Percentiles rank a stretch among this genome's conserved stretches.
phyloP scores from a whole-genome alignment of 2,113 vertebrate genomes.

The Channa maculata region DNA sequence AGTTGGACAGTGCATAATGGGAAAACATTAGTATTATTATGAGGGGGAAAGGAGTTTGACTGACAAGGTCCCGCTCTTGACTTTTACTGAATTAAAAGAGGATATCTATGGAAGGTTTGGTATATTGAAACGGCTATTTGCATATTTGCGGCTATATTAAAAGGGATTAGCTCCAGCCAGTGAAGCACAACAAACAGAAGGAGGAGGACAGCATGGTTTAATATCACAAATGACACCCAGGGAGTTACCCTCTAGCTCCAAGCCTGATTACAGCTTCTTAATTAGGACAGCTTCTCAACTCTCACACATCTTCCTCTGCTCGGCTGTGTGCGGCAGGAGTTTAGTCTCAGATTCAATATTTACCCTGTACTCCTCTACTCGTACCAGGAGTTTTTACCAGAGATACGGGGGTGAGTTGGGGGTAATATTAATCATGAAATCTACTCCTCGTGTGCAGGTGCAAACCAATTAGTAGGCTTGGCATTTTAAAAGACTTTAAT shows the following conservation, averaged over 20 bases:
- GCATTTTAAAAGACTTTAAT: slow-evolving; percentile 97
- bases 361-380: slow-evolving; percentile 98
- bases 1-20: slow-evolving; percentile 87
- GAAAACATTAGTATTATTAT: slow-evolving; percentile 79
- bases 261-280: slow-evolving; percentile 98
- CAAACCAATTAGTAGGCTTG: slow-evolving; percentile 98
- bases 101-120: slow-evolving; percentile 92
- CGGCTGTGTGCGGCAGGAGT: slow-evolving; percentile 88
- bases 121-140: slow-evolving; percentile 98
- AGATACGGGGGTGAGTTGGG: slow-evolving; percentile 84
- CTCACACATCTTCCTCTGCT: slow-evolving; percentile 78
- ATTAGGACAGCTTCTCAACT: slow-evolving; percentile 93
- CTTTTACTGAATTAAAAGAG: slow-evolving; percentile 98
- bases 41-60: slow-evolving; percentile 85
- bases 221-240: slow-evolving; percentile 98
- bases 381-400: slow-evolving; percentile 89
- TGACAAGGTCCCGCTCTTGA: slow-evolving; percentile 97
- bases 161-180: slow-evolving; percentile 96
- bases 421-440: slow-evolving; percentile 88
- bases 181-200: slow-evolving; percentile 97
- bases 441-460: slow-evolving; percentile 94
- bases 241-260: slow-evolving; percentile 94
- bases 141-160: slow-evolving; percentile 99
- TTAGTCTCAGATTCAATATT: slow-evolving; percentile 99
- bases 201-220: slow-evolving; percentile 92